Base-by-base conservation (phyloP, 1,140 invertebrate genomes). In the Batillaria attramentaria region DNA sequence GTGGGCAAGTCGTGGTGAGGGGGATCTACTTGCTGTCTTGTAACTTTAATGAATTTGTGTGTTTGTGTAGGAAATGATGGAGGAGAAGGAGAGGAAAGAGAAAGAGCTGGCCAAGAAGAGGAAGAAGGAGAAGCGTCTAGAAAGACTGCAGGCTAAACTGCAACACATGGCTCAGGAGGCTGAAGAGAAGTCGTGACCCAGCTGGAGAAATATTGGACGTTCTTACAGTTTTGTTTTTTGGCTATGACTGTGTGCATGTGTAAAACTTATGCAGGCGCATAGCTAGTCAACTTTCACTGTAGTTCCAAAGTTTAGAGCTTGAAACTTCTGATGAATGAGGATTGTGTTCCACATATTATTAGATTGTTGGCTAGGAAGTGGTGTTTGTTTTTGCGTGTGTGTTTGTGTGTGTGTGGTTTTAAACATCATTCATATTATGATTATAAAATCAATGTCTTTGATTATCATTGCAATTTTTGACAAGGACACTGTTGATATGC, bases 51-150 rank as follows among this genome's bases (percentile, higher is more conserved):
- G 2, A 31, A 10, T 68, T 10, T 60, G 35, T 46, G 20, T 70
- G 8, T 35, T 54, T 24, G 18, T 54, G 39, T 33, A 68, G 60
- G 72, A 75, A 41, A 75, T 69, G 60, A 13, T 68, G 20, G 65
- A 79, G 39, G 72, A 75, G 41, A 75, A 74, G 33, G 60, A 75
- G 42, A 72, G 57, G 46, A 37, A 79, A 46, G 72, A 79, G 6
- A 75, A 73, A 16, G 39, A 16, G 24, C 13, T 68, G 72, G n/a
- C 31, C 13, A 79, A 79, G 65, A 66, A 79, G 37, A 62, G 69
- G 62, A 79, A 79, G 42, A 79, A 74, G 37, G 68, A 79, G 69
- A 72, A 79, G n/a, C 39, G 69, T 3, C 3, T 50, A 33, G 69
- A 66, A 35, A 69, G n/a, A 42, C 24, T 69, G 42, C 42, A 41